These are phyloP conservation scores for Craterocephalus amniculus DNA, from an alignment of 2,797 vertebrate genomes.

Conservation along the genomic window DNA sequence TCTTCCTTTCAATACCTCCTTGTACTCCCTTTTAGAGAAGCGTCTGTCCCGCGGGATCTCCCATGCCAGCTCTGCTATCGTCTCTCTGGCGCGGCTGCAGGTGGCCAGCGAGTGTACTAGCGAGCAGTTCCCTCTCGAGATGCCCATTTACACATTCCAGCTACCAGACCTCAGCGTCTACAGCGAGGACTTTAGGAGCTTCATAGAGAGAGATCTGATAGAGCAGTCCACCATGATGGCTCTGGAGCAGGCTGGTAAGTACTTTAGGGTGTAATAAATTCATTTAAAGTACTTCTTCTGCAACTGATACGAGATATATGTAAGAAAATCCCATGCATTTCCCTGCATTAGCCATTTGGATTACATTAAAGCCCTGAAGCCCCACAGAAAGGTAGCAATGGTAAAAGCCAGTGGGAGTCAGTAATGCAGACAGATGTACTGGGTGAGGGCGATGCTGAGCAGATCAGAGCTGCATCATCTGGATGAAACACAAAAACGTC, in stretches of 20 bases:
- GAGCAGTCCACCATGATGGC: slow-evolving; percentile 99
- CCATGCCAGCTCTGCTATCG: slow-evolving; percentile 98
- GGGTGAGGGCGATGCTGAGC: slow-evolving; percentile 29
- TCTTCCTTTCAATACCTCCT: not conserved
- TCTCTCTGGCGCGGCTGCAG: slow-evolving; percentile 95
- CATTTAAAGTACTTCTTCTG: not conserved
- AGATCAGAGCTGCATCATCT: slow-evolving; percentile 56
- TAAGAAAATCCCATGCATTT: slow-evolving; percentile 5
- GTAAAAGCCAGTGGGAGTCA: slow-evolving; percentile 23
- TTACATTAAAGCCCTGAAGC: slow-evolving; percentile 11
- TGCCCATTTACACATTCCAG: slow-evolving; percentile 99
- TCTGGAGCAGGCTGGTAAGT: slow-evolving; percentile 94
- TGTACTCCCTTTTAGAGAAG: slow-evolving; percentile 85
- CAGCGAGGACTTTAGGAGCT: slow-evolving; percentile 97
- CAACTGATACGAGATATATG: slow-evolving; percentile 26
- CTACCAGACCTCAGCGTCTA: slow-evolving; percentile 98
- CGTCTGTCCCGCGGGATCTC: slow-evolving; percentile 97
- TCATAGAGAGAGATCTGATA: slow-evolving; percentile 96
- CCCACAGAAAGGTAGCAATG: slow-evolving; percentile 19
- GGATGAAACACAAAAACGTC: slow-evolving; percentile 56
- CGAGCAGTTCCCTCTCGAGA: slow-evolving; percentile 96
- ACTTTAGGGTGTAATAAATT: not conserved
- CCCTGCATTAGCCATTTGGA: slow-evolving; percentile 10
- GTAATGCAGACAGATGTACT: slow-evolving; percentile 33
- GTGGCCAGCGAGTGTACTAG: slow-evolving; percentile 93